Evolutionary conservation across 2,888 invertebrate genomes (phyloP).

Genomic region (Catocala fraxini): DNA sequence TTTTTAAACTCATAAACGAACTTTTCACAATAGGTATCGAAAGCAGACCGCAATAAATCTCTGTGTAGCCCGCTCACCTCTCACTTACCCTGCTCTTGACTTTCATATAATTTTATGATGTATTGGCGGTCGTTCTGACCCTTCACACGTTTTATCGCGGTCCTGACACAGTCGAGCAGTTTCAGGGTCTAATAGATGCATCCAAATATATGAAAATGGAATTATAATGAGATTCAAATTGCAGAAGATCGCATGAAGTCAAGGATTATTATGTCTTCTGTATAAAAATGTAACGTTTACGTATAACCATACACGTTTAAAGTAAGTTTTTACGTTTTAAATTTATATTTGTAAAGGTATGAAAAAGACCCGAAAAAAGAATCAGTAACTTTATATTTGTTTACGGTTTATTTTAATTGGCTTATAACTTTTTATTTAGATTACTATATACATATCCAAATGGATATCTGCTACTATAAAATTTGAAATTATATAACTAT

Average conservation of each 20-base stretch:
- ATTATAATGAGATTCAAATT: conserved; percentile 38
- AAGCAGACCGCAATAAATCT: conserved; percentile 85
- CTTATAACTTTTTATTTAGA: no score
- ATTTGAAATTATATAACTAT: no score
- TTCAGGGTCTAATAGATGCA: conserved; percentile 50
- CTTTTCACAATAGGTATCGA: conserved; percentile 83
- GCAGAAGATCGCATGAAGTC: conserved; percentile 10
- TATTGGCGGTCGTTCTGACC: conserved; percentile 83
- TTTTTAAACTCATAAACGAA: conserved; percentile 75
- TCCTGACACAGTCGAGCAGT: conserved; percentile 64
- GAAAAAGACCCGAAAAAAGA: no score
- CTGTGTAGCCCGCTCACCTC: conserved; percentile 76
- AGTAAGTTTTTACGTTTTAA: no score
- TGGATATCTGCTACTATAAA: no score
- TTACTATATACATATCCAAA: no score
- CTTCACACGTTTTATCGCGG: conserved; percentile 83
- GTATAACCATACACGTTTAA: no score
- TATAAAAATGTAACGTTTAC: not conserved
- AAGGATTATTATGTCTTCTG: not conserved
- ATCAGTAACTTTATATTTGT: no score
- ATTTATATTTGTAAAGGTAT: no score
- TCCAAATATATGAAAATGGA: conserved; percentile 42
- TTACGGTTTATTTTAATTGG: no score
- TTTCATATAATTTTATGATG: conserved; percentile 88
- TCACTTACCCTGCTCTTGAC: conserved; percentile 84